phyloP scores from a whole-genome alignment of 2,113 vertebrate genomes.

The Apodemus speciosus region DNA sequence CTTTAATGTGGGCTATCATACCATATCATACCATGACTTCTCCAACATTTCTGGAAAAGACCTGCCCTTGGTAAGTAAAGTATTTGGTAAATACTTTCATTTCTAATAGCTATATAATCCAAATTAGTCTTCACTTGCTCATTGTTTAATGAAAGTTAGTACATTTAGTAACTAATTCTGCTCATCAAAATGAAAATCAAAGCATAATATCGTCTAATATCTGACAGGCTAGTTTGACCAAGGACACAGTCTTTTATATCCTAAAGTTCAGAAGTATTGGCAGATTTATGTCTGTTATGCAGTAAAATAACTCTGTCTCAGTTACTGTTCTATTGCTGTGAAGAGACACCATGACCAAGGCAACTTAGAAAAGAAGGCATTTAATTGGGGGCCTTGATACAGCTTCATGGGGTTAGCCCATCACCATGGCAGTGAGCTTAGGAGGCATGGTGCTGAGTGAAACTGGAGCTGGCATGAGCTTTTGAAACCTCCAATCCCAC shows the following conservation, averaged over 20 bases:
- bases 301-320: background rate
- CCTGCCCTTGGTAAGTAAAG: constrained; percentile 92
- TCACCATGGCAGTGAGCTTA: background rate
- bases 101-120: background rate
- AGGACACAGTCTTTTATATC: background rate
- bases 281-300: background rate
- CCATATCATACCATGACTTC: constrained; percentile 98
- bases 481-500: background rate
- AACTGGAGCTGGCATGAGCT: background rate
- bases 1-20: constrained; percentile 99
- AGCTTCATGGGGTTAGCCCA: background rate
- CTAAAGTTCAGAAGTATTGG: background rate
- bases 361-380: background rate
- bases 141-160: background rate
- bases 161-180: background rate
- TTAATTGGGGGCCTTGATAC: background rate
- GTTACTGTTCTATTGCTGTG: background rate
- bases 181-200: background rate
- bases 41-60: constrained; percentile 95
- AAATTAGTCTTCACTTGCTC: background rate
- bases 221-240: background rate
- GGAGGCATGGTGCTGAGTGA: background rate
- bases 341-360: background rate
- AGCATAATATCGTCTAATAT: background rate
- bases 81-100: background rate